Evolutionary conservation across 1,140 invertebrate species (phyloP), one percentile per base, ranked within the genome.

Genomic region (Alviniconcha marisindica): DNA sequence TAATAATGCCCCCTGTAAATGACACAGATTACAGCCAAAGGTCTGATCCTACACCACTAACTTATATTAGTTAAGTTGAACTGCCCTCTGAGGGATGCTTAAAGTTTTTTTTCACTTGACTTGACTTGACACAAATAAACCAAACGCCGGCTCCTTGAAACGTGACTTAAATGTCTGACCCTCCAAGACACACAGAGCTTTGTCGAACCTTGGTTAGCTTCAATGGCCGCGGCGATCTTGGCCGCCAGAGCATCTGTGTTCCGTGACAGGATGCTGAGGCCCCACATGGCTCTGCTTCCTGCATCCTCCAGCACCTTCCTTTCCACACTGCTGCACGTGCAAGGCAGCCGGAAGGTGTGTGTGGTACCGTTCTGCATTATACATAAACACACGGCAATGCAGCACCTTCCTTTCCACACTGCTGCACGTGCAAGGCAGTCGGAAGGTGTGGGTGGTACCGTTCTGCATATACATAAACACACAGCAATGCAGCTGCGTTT

Each of bases 201-300:
- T 48, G 5, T 18, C 44, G 44, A 10, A 71, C 86, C 86, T 85
- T 38, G 15, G 71, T 84, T 82, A 2, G 73, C 18, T 14, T 79
- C 24, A 5, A 87, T 77, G 12, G 69, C 79, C 14, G 54, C n/a
- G 10, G 82, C 73, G 0, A 82, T 56, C 83, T 82, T 77, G 1
- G 63, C 44, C 15, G 78, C 63, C 5, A 82, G 31, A 42, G 66
- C 63, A 31, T 87, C 86, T 18, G 82, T 63, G 73, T 84, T 85
- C 38, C 84, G 38, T 4, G 78, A 77, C n/a, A 87, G 28, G 33
- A 87, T 78, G 51, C 28, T 74, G 2, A 87, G 51, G 28, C 36
- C 74, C 86, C 86, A 87, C 24, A 40, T 2, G 36, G 78, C 48
- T 63, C 82, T 85, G 36, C 83, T 82, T 44, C 60, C 69, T 31